Base-by-base conservation (phyloP, 2,113 vertebrate species). In the Camelus dromedarius region DNA sequence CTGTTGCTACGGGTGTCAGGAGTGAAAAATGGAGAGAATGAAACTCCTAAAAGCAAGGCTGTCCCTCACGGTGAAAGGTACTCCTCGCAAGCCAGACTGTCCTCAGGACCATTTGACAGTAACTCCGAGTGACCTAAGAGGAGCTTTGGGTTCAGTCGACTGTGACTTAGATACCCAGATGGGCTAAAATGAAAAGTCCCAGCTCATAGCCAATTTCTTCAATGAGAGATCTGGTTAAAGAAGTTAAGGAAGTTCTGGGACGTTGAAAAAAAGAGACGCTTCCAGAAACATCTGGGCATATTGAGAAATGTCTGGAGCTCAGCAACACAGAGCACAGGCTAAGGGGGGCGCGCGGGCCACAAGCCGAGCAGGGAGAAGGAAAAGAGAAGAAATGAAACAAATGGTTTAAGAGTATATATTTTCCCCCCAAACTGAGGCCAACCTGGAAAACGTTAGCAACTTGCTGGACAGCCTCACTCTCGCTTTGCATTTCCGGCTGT, bases 261-360 rank as follows among this genome's bases (percentile, higher is more conserved):
- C 5, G 38, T 42, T 42, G 38, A 4, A 42, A 0, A 26, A 73
- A 48, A 46, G 9, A 54, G 32, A 50, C 1, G 2, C 24, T 9
- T 38, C 52, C 58, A 15, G 52, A 6, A 35, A 24, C 24, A 56
- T 56, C 76, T 79, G 52, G 56, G 76, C 32, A 35, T 56, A 32
- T 79, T 79, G 50, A 35, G 50, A 79, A 8, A 52, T 24, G 11
- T 28, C 48, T 32, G 28, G 11, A 87, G 35, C 8, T 1, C 7
- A 8, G 52, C 3, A 12, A 0, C 30, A 24, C 30, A 11, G 6
- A 2, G 5, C 8, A 0, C 24, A n/a, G 12, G 18, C 30, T 8
- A 19, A 46, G 16, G 0, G 14, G 14, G n/a, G 22, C 16, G 20
- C 0, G 1, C 0, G 9, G 42, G 3, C 52, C 8, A 2, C 14